phyloP scores from a whole-genome alignment of 2,888 invertebrate genomes.

The Xestia sexstrigata region DNA sequence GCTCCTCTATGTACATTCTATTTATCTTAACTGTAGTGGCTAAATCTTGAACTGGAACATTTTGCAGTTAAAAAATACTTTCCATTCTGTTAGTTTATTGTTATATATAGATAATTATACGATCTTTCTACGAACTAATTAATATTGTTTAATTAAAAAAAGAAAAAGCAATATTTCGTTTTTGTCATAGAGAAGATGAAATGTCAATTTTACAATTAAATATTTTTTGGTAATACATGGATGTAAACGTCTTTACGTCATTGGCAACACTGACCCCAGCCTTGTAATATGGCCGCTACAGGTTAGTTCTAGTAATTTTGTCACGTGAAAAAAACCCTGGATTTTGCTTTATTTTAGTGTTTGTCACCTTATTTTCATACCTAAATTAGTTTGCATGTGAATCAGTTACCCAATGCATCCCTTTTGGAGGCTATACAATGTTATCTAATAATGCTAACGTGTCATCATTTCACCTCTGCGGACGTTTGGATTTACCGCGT shows the following conservation, averaged over 20 bases:
- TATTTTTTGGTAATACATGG: conserved; percentile 37
- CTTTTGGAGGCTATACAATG: conserved; percentile 68
- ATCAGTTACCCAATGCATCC: conserved; percentile 60
- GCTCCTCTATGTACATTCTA: neutral
- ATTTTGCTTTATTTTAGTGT: conserved; percentile 68
- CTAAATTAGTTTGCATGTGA: conserved; percentile 68
- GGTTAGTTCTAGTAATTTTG: conserved; percentile 92
- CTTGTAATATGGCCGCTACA: conserved; percentile 94
- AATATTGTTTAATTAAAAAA: too few species aligned
- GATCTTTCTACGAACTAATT: neutral
- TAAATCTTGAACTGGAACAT: neutral
- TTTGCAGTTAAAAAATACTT: neutral
- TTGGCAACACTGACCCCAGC: conserved; percentile 89
- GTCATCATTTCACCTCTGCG: conserved; percentile 89
- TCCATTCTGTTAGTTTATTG: neutral
- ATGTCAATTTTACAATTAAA: conserved; percentile 13
- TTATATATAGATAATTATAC: neutral
- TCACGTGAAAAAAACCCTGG: conserved; percentile 86
- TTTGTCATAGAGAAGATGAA: neutral
- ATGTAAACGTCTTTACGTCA: conserved; percentile 66
- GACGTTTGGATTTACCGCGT: conserved; percentile 91
- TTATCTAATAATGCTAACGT: conserved; percentile 89
- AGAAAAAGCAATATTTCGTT: neutral
- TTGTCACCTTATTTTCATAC: conserved; percentile 69
- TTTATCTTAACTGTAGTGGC: too few species aligned